Evolutionary conservation across 1,140 invertebrate genomes (phyloP).

Genomic region (Halyomorpha halys): DNA sequence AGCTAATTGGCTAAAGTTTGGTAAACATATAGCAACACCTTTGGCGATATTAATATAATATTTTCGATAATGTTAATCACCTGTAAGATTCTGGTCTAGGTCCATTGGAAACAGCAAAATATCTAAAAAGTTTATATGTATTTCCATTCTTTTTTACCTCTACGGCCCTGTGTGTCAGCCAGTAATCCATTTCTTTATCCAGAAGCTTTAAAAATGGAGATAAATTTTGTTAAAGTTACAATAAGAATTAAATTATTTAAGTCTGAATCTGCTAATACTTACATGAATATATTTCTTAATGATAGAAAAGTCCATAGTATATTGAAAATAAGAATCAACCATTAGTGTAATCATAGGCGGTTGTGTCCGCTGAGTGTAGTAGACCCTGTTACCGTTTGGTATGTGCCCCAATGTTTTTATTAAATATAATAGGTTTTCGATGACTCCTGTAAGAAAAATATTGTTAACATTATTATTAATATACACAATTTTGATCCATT

Average conservation of each 20-base stretch:
- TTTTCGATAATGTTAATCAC: conserved; percentile 37
- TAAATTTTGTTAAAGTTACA: neutral
- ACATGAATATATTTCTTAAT: conserved; percentile 9
- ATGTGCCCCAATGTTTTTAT: conserved; percentile 57
- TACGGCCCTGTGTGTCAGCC: conserved; percentile 42
- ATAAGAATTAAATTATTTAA: neutral
- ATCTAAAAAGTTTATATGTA: conserved; percentile 47
- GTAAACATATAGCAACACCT: too few species aligned
- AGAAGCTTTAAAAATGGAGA: conserved; percentile 45
- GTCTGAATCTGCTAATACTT: neutral
- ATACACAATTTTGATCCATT: too few species aligned
- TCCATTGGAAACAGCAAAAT: conserved; percentile 42
- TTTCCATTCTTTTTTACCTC: conserved; percentile 43
- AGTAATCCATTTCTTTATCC: conserved; percentile 58
- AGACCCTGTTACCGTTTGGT: conserved; percentile 66
- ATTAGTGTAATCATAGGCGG: conserved; percentile 72
- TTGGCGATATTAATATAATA: conserved; percentile 2
- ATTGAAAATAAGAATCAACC: conserved; percentile 57
- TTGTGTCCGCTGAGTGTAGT: conserved; percentile 66
- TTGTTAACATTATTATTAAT: too few species aligned
- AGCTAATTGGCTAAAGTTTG: too few species aligned
- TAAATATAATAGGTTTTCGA: conserved; percentile 61
- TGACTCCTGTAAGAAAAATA: conserved; percentile 41
- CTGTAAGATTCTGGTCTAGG: conserved; percentile 73
- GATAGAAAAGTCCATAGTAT: conserved; percentile 55